These are phyloP conservation scores for Stenodera caucasica DNA, from an alignment of 2,888 invertebrate genomes.

Conservation along the genomic window DNA sequence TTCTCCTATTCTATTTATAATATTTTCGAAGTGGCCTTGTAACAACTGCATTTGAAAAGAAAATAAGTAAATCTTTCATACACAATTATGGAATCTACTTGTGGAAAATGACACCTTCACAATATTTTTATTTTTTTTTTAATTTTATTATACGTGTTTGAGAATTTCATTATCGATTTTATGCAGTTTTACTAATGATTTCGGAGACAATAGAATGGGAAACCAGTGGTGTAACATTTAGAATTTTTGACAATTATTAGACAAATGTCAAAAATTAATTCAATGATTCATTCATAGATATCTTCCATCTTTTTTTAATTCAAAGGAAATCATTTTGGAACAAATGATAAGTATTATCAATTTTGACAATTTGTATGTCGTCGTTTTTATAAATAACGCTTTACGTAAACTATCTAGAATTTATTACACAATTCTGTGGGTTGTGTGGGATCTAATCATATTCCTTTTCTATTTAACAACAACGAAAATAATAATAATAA, in stretches of 20 bases:
- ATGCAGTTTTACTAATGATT: neutral
- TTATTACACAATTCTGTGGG: conserved; percentile 2
- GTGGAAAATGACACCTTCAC: neutral
- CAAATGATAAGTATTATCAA: conserved; percentile 6
- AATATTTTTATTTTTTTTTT: neutral
- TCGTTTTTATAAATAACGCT: neutral
- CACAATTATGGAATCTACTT: neutral
- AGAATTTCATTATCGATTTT: neutral
- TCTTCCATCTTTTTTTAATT: neutral
- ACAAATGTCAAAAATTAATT: too few relatives aligned
- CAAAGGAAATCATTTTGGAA: neutral
- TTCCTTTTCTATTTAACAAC: neutral
- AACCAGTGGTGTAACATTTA: neutral
- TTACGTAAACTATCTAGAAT: conserved; percentile 4
- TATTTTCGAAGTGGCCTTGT: neutral
- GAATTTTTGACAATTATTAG: too few relatives aligned
- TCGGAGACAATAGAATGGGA: neutral
- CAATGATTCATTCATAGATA: neutral
- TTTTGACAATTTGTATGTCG: neutral
- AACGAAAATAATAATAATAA: neutral
- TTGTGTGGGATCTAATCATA: neutral
- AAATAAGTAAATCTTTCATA: neutral
- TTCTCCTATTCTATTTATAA: too few relatives aligned
- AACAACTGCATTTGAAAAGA: neutral
- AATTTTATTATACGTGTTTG: neutral